Evolutionary conservation across 1,140 invertebrate species (phyloP), one percentile per base, ranked within the genome.

Genomic region (Drosophila triauraria): DNA sequence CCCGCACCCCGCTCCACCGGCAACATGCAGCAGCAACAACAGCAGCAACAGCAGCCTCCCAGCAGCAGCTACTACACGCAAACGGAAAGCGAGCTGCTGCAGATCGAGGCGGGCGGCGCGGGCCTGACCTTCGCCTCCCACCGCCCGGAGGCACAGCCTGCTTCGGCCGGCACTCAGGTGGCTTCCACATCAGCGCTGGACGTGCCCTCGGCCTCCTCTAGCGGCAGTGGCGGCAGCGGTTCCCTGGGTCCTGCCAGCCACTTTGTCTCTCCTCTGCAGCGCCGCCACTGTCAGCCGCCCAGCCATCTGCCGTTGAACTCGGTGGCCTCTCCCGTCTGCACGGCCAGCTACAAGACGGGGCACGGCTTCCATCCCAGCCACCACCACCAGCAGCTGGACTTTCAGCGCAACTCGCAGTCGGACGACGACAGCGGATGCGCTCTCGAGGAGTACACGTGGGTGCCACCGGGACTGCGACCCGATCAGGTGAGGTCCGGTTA

Each of bases 371-470:
- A 90, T 30, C 85, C 86, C 42, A 91, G 82, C 61, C 53, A 56
- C 53, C 91, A 92, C 53, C 90, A 92, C 48, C 82, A 94, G 57
- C 91, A 94, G 74, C 93, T 94, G 40, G 95, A 97, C 93, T 96
- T 96, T 75, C 97, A 98, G 88, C 93, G 97, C 53, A 97, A 98
- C 91, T 98, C 97, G 2, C 98, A 98, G 88, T 98, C 97, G 58
- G 98, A 99, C 93, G 98, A 99, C 92, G 98, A 99, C 94, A 98
- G 97, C 44, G 98, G 98, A 10, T 99, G 98, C 92, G 98, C 98
- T 9, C 94, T 99, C 53, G 98, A 99, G 92, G 99, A 99, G 92
- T 99, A 99, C 93, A 98, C 98, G 0, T 99, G 98, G 98, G 97
- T 99, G 54, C 99, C 99, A 42, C 97, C 97, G 5, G 98, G 98